Percentiles rank a stretch among this genome's conserved stretches.
phyloP scores from a whole-genome alignment of 2,797 vertebrate genomes.

The Melanogrammus aeglefinus region DNA sequence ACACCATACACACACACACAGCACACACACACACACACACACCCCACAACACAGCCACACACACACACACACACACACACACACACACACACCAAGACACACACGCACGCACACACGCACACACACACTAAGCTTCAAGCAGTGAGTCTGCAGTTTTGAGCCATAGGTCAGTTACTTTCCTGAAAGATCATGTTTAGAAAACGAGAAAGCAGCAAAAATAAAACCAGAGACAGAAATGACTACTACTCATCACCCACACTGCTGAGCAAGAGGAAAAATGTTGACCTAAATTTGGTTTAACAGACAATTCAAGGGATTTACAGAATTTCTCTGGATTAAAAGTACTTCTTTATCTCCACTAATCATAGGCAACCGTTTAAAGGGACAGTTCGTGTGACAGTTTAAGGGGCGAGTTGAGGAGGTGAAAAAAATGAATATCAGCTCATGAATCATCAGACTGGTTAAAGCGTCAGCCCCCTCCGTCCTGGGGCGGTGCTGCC shows the following conservation, averaged over 20 bases:
- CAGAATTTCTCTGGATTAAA: background rate
- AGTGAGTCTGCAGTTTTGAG: slow-evolving; percentile 4
- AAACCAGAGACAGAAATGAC: background rate
- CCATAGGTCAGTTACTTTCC: background rate
- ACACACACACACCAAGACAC: background rate
- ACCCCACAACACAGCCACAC: slow-evolving; percentile 18
- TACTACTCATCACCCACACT: background rate
- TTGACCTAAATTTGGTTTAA: background rate
- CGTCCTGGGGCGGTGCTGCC: background rate
- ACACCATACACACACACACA: slow-evolving; percentile 10
- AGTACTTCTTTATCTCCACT: background rate
- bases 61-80: background rate
- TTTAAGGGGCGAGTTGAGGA: background rate
- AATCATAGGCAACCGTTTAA: background rate
- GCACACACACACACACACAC: background rate
- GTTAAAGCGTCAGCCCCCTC: background rate
- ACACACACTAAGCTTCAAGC: slow-evolving; percentile 8
- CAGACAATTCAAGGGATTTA: background rate
- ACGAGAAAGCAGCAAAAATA: background rate
- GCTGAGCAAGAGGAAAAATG: background rate
- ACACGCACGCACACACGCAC: background rate
- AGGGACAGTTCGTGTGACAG: background rate
- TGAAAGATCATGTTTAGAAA: background rate
- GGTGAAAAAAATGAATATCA: background rate
- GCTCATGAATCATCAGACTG: background rate